These are phyloP conservation scores for Drosophila serrata DNA, from an alignment of 1,140 invertebrate species.

Conservation along the genomic window DNA sequence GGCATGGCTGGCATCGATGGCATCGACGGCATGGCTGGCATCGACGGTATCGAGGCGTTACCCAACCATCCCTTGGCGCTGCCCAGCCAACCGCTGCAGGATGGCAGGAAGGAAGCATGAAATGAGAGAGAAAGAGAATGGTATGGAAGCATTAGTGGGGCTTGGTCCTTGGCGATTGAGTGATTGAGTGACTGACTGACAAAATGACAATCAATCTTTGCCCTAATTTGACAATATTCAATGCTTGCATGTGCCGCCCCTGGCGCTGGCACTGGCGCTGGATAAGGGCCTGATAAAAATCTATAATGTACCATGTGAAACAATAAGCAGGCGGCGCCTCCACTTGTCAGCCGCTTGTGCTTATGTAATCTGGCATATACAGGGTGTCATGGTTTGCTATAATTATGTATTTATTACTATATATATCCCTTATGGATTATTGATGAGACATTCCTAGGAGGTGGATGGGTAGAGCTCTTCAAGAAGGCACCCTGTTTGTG, in stretches of 20 bases:
- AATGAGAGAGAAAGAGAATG: conserved; percentile 21
- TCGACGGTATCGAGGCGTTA: conserved; percentile 80
- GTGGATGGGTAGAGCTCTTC: not conserved
- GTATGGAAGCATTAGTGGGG: conserved; percentile 26
- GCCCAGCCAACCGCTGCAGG: conserved; percentile 89
- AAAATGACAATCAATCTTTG: conserved; percentile 71
- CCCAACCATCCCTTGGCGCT: conserved; percentile 93
- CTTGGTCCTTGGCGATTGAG: conserved; percentile 25
- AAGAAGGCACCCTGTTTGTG: conserved; percentile 7
- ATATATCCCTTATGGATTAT: not conserved
- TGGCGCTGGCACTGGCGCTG: conserved; percentile 15
- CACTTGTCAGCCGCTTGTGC: conserved; percentile 46
- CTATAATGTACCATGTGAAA: conserved; percentile 59
- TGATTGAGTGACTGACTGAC: conserved; percentile 49
- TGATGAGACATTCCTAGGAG: not conserved
- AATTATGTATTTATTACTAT: not conserved
- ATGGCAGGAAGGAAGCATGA: not conserved
- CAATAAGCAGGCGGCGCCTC: conserved; percentile 63
- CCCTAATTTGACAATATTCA: conserved; percentile 66
- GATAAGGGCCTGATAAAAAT: conserved; percentile 55
- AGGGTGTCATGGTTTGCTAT: conserved; percentile 29
- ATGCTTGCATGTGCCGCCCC: conserved; percentile 41
- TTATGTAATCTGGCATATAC: conserved; percentile 36
- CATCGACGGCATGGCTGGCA: conserved; percentile 84
- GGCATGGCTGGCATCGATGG: conserved; percentile 84